These are phyloP conservation scores for Eledona agricola DNA, from an alignment of 2,888 invertebrate genomes.

Conservation along the genomic window DNA sequence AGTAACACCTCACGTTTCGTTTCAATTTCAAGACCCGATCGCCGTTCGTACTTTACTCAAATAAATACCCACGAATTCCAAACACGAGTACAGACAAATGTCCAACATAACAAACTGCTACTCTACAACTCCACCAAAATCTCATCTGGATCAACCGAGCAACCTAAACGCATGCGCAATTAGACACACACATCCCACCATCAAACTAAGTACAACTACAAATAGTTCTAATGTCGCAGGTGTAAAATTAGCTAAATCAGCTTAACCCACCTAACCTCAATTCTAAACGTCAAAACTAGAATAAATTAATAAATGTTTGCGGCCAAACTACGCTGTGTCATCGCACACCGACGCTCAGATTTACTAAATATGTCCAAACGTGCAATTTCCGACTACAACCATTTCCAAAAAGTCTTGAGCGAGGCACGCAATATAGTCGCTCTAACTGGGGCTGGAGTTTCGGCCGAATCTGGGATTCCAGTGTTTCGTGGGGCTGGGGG, in stretches of 20 bases:
- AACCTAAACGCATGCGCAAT: constrained; percentile 12
- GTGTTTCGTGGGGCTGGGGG: constrained; percentile 87
- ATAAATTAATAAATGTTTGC: constrained; percentile 18
- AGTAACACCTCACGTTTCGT: constrained; percentile 23
- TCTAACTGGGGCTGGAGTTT: constrained; percentile 95
- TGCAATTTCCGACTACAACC: constrained; percentile 49
- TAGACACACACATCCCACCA: constrained; percentile 1
- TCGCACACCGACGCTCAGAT: not conserved
- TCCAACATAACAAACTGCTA: constrained; percentile 26
- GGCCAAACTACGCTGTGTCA: constrained; percentile 3
- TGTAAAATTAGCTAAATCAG: no score
- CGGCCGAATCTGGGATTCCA: constrained; percentile 93
- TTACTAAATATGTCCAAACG: constrained; percentile 43
- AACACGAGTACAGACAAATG: constrained; percentile 24
- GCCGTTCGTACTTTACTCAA: constrained; percentile 19
- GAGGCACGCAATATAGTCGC: constrained; percentile 71
- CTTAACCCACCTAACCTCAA: constrained; percentile 10
- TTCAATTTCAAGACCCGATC: constrained; percentile 15
- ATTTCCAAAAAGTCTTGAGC: constrained; percentile 69
- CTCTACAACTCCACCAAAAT: constrained; percentile 28
- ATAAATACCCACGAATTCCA: constrained; percentile 32
- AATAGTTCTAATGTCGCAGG: no score
- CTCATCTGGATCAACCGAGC: constrained; percentile 9
- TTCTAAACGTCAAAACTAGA: constrained; percentile 10
- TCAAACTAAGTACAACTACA: no score